Evolutionary conservation across 2,888 invertebrate species (phyloP).

Genomic region (Cephalotes varians): DNA sequence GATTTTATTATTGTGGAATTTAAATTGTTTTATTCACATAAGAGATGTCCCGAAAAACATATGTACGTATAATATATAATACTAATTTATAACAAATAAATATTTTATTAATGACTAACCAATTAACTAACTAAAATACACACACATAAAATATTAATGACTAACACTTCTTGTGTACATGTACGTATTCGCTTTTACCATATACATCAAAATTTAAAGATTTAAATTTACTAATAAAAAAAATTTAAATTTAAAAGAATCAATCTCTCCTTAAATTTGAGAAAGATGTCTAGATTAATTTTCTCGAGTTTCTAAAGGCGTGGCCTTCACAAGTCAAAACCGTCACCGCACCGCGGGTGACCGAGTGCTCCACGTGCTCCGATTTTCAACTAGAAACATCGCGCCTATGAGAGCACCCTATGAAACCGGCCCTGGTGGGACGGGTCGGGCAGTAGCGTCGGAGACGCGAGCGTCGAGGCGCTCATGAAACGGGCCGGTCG

Average conservation of each 20-base stretch:
- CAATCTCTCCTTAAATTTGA: not conserved
- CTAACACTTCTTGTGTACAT: not conserved
- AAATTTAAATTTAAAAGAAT: not conserved
- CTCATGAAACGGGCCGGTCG: slow-evolving; percentile 33
- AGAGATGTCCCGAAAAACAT: not conserved
- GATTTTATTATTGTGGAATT: not conserved
- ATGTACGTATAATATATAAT: not conserved
- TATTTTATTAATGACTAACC: not conserved
- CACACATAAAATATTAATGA: too few relatives aligned
- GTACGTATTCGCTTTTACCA: not conserved
- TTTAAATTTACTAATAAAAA: too few relatives aligned
- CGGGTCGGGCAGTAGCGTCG: slow-evolving; percentile 58
- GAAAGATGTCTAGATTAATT: not conserved
- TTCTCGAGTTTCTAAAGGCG: not conserved
- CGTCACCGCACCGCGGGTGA: not conserved
- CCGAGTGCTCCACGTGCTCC: not conserved
- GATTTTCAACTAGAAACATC: not conserved
- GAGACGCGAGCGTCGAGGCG: slow-evolving; percentile 47
- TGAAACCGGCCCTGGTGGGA: slow-evolving; percentile 39
- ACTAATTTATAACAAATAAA: slow-evolving; percentile 1
- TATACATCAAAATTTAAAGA: not conserved
- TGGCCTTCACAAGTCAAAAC: not conserved
- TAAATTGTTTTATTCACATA: not conserved
- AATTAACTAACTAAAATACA: too few relatives aligned
- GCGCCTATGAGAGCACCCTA: not conserved